Evolutionary conservation across 1,140 invertebrate genomes (phyloP), one percentile per base, ranked within the genome.

Genomic region (Halictus rubicundus): DNA sequence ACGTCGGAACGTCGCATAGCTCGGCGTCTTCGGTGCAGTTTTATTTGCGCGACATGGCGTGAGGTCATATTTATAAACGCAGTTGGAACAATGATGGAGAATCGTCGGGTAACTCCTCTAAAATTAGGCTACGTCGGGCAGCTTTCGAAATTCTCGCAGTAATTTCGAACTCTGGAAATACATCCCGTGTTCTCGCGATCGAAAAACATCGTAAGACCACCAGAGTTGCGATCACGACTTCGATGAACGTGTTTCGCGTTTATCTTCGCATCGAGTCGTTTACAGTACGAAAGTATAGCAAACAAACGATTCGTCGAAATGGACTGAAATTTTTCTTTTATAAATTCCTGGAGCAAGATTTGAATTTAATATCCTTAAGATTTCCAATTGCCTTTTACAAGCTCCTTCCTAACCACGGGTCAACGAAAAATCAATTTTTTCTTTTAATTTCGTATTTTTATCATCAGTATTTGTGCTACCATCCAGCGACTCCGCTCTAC

Each of bases 121-220:
- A 83, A 84, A 74, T 84, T 83, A 84, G 76, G 68, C 32, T 49
- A 71, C 21, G 21, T 9, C 37, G 37, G 23, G 37, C 8, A 52
- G n/a, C 25, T 76, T 60, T 63, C 71, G 61, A 70, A 84, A 80
- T 65, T 8, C 23, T 1, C 54, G 61, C 27, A 52, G 12, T 21
- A n/a, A 54, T 72, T 71, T 78, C 27, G 25, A 25, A 23, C 3
- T 12, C 49, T 54, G 61, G 25, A 60, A 46, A 81, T 70, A 68
- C 42, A 71, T 61, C 27, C 27, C 16, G 12, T 54, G 37, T n/a
- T 54, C 27, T 8, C 19, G 37, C 19, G 4, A 21, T 25, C 14
- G n/a, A 21, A 19, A 59, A 39, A 59, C 73, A 42, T 32, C 25
- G 21, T 46, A n/a, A 66, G 66, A 37, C 46, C 2, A 4, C 12